Evolutionary conservation across 2,797 vertebrate species (phyloP).

Genomic region (Emys orbicularis): DNA sequence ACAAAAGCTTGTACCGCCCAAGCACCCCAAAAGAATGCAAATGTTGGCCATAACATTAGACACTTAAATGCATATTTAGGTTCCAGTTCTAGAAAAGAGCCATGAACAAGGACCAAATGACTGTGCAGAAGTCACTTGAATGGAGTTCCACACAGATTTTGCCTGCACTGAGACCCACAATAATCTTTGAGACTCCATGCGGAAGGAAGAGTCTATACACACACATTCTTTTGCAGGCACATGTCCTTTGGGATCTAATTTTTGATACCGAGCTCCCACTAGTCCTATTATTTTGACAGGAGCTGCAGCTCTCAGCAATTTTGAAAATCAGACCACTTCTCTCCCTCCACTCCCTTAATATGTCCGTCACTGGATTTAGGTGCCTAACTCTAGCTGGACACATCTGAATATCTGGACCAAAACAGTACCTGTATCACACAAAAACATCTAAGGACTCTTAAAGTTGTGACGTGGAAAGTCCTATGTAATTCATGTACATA

Average conservation of each 20-base stretch:
- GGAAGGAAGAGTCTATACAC: not conserved
- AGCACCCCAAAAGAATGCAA: not conserved
- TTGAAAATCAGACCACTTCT: not conserved
- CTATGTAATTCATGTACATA: not conserved
- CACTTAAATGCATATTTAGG: not conserved
- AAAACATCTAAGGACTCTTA: not conserved
- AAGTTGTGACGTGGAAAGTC: not conserved
- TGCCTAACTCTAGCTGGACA: not conserved
- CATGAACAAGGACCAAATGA: not conserved
- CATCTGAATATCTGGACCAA: not conserved
- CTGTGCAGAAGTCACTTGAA: fast-evolving
- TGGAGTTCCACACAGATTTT: not conserved
- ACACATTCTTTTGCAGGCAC: fast-evolving
- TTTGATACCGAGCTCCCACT: not conserved
- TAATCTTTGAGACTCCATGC: not conserved
- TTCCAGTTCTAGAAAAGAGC: not conserved
- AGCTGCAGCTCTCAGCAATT: not conserved
- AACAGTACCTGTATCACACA: not conserved
- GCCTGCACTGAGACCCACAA: too few species aligned
- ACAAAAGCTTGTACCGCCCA: not conserved
- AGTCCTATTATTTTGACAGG: not conserved
- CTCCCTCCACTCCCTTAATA: not conserved
- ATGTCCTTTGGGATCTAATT: not conserved
- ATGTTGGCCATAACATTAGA: not conserved
- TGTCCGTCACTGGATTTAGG: not conserved